These are phyloP conservation scores for Eufriesea mexicana DNA, from an alignment of 1,140 invertebrate genomes.

Conservation along the genomic window DNA sequence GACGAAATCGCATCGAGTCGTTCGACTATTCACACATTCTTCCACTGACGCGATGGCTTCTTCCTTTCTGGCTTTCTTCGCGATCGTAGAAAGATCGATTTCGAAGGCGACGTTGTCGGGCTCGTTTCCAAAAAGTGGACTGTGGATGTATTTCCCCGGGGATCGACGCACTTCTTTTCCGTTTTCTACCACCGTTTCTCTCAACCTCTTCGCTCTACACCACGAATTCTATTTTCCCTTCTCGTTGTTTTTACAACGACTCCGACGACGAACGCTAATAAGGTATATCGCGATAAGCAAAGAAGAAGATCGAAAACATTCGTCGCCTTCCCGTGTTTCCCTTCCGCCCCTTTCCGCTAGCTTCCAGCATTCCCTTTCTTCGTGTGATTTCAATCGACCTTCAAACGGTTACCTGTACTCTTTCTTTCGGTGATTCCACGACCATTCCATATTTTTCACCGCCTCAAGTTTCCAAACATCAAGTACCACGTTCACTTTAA, in stretches of 20 bases:
- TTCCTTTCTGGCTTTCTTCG: background rate
- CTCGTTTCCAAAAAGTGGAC: constrained; percentile 49
- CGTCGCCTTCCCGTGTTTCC: background rate
- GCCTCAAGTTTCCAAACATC: background rate
- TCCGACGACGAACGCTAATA: constrained; percentile 24
- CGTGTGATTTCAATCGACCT: constrained; percentile 52
- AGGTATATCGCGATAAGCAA: background rate
- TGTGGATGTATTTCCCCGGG: constrained; percentile 50
- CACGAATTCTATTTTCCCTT: constrained; percentile 14
- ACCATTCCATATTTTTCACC: constrained; percentile 78
- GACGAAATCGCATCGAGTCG: constrained; percentile 27
- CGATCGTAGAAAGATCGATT: constrained; percentile 45
- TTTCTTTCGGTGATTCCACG: constrained; percentile 82
- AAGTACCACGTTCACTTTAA: background rate
- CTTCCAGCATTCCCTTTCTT: constrained; percentile 18
- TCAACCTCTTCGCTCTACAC: background rate
- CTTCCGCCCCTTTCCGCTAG: background rate
- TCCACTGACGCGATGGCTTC: constrained; percentile 7
- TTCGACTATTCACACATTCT: constrained; percentile 47
- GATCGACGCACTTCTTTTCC: constrained; percentile 30
- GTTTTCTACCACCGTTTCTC: background rate
- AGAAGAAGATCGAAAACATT: background rate
- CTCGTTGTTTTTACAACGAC: background rate
- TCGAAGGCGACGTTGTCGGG: constrained; percentile 35
- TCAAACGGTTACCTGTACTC: constrained; percentile 71